These are phyloP conservation scores for Planiliza haematocheilus DNA, from an alignment of 2,113 vertebrate genomes.

Conservation along the genomic window DNA sequence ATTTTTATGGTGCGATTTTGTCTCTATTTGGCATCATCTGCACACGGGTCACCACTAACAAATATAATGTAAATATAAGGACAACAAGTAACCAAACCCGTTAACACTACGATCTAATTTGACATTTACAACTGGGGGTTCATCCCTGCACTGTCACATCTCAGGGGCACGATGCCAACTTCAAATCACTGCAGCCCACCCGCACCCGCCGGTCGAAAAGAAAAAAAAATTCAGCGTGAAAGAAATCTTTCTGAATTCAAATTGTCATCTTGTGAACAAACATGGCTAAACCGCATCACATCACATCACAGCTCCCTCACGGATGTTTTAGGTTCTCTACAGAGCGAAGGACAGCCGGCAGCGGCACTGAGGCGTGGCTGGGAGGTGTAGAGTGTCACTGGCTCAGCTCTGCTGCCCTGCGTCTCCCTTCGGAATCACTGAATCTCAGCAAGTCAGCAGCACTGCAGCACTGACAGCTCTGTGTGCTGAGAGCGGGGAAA, in stretches of 20 bases:
- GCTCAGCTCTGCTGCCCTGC: slow-evolving; percentile 60
- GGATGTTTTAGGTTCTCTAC: background rate
- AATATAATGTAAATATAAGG: no score
- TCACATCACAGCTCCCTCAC: background rate
- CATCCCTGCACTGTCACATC: slow-evolving; percentile 44
- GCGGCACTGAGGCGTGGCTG: slow-evolving; percentile 13
- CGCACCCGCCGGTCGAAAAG: background rate
- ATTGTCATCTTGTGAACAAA: background rate
- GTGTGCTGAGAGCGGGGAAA: slow-evolving; percentile 1
- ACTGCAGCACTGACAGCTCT: slow-evolving; percentile 47
- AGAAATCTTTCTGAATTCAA: slow-evolving; percentile 31
- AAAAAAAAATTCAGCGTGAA: slow-evolving; percentile 20
- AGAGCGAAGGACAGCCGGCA: background rate
- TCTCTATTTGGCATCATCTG: no score
- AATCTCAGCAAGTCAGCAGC: slow-evolving; percentile 55
- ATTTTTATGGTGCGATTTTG: no score
- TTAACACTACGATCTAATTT: slow-evolving; percentile 1
- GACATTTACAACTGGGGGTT: background rate
- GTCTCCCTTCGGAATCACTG: slow-evolving; percentile 41
- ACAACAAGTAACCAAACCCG: background rate
- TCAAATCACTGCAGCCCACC: slow-evolving; percentile 23
- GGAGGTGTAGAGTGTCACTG: slow-evolving; percentile 56
- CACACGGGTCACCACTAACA: no score
- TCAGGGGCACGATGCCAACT: slow-evolving; percentile 34
- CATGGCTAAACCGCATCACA: background rate